Percentiles rank a stretch among this genome's conserved stretches.
Evolutionary conservation across 2,888 invertebrate genomes (phyloP).

Genomic region (Drosophila koepferae): DNA sequence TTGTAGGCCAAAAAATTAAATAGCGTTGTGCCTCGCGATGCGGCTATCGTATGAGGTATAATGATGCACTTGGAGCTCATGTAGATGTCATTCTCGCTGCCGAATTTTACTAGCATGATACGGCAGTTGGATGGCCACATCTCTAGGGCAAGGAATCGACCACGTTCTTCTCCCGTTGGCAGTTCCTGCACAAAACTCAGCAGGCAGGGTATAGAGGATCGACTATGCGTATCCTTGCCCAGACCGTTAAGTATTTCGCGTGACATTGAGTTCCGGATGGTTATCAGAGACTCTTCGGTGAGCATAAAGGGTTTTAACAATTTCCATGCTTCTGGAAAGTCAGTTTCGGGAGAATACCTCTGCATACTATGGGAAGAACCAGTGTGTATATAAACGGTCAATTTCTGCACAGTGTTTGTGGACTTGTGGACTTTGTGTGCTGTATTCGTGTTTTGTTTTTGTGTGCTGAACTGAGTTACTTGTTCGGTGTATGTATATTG

Average conservation of each 20-base stretch:
- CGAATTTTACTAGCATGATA: constrained; percentile 94
- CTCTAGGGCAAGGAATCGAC: constrained; percentile 97
- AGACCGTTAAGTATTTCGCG: constrained; percentile 92
- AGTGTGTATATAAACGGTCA: not conserved
- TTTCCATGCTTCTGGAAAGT: constrained; percentile 64
- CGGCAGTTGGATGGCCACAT: constrained; percentile 99
- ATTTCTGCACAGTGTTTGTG: not conserved
- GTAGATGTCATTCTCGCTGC: constrained; percentile 91
- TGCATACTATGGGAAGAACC: not conserved
- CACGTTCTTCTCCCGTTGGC: constrained; percentile 95
- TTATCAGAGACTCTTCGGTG: constrained; percentile 89
- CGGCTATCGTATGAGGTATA: constrained; percentile 95
- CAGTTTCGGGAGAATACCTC: constrained; percentile 43
- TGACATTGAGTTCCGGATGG: constrained; percentile 90
- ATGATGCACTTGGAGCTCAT: constrained; percentile 98
- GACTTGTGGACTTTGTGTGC: not conserved
- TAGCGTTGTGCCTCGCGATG: constrained; percentile 92
- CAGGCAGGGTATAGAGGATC: constrained; percentile 94
- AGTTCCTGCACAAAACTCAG: constrained; percentile 97
- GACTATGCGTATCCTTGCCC: constrained; percentile 89
- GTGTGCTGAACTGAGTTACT: not conserved
- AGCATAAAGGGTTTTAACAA: constrained; percentile 87
- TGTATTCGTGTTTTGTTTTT: not conserved
- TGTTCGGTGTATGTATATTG: not conserved
- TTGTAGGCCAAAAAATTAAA: constrained; percentile 98